These are phyloP conservation scores for Zeus faber DNA, from an alignment of 2,113 vertebrate species.

Conservation along the genomic window DNA sequence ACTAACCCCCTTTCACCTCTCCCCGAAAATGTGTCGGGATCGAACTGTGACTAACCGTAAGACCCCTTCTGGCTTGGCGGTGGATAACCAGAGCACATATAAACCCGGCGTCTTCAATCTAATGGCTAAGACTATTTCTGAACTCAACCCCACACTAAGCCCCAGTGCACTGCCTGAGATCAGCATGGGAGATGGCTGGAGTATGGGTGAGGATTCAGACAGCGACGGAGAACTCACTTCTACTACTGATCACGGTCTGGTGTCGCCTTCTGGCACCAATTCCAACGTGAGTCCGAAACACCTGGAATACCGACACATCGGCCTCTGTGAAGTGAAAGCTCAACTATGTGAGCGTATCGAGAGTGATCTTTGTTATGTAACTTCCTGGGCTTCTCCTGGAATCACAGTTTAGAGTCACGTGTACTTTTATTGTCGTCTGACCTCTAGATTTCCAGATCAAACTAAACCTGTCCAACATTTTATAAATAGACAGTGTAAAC, in stretches of 20 bases:
- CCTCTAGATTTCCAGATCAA: background rate
- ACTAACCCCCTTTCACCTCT: conserved; percentile 34
- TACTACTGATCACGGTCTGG: conserved; percentile 48
- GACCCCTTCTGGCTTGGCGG: conserved; percentile 22
- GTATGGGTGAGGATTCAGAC: conserved; percentile 68
- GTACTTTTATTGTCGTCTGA: background rate
- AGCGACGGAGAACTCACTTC: conserved; percentile 66
- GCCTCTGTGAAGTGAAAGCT: background rate
- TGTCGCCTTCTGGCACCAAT: conserved; percentile 66
- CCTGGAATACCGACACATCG: background rate
- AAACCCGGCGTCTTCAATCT: conserved; percentile 66
- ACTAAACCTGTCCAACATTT: background rate
- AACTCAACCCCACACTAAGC: conserved; percentile 65
- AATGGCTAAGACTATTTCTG: conserved; percentile 70
- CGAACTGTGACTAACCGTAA: conserved; percentile 35
- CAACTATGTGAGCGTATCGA: background rate
- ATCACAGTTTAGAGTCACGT: background rate
- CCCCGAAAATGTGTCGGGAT: conserved; percentile 43
- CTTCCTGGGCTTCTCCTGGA: too few species aligned
- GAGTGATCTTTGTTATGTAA: conserved; percentile 2
- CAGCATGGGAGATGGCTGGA: conserved; percentile 70
- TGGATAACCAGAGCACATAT: conserved; percentile 55
- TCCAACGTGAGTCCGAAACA: conserved; percentile 66
- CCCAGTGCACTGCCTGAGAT: conserved; percentile 66
- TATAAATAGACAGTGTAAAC: background rate